Evolutionary conservation across 2,113 vertebrate species (phyloP), one percentile per base, ranked within the genome.

Genomic region (Myiozetetes cayanensis): DNA sequence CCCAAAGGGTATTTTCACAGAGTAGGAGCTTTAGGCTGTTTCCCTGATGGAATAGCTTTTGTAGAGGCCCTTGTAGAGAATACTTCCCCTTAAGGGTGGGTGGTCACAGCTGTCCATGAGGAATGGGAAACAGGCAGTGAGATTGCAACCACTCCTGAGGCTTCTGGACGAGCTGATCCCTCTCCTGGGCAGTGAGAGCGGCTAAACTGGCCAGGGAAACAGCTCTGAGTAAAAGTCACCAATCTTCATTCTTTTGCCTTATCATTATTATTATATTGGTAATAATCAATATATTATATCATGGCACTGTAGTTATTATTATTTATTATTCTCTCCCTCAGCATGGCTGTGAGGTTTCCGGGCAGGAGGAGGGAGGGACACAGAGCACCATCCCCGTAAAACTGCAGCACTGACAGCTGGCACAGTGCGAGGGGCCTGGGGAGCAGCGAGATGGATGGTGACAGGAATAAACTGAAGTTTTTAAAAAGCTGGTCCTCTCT

Each of bases 361-460:
- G 46, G 28, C 47, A 19, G 78, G 46, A 52, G 61, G 44, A 74
- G 59, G 59, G 70, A 47, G 24, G 39, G 46, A 25, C 7, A 0
- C 0, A 15, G 24, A 53, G 18, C 8, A 1, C 10, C 2, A 2
- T 68, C 41, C 46, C 53, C n/a, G 12, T 24, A 41, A 21, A 24
- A 8, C 24, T 2, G 13, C 46, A 24, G 53, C 73, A 4, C 46
- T 9, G 55, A 10, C 8, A 62, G 47, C 53, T 61, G 61, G 28
- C 10, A 3, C 24, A 23, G 43, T 53, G 31, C 25, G 2, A 6
- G 50, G 86, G 75, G 58, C 43, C 67, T 35, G 37, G 44, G 44
- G 61, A 59, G 17, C 53, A 9, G 43, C 2, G 3, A 46, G 39
- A 35, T 67, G 78, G 55, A 25, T 70, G 44, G 46, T 28, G 80